Conservation (phyloP, 1,140 invertebrate genomes). For the Gonatopus flavifemur region DNA sequence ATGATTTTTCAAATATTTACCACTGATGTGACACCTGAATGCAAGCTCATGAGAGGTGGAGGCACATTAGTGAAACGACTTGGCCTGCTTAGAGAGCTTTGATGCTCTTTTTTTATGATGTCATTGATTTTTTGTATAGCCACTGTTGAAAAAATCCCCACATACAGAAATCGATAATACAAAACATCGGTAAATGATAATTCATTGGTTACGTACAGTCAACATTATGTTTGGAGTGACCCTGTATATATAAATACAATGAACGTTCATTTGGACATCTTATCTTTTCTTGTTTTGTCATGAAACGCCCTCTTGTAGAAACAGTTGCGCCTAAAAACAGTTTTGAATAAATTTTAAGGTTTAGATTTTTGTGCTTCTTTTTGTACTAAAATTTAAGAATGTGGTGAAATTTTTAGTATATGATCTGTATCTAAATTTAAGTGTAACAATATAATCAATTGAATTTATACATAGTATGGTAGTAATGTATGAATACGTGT, state of each 20-base stretch:
- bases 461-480: background rate
- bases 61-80: constrained; percentile 58
- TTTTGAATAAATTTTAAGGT: too few relatives aligned
- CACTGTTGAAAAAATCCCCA: constrained; percentile 56
- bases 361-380: too few relatives aligned
- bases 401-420: too few relatives aligned
- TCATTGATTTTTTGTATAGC: constrained; percentile 66
- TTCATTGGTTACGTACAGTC: constrained; percentile 63
- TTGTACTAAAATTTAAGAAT: too few relatives aligned
- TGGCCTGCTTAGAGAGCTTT: constrained; percentile 52
- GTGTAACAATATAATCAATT: too few relatives aligned
- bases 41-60: constrained; percentile 59
- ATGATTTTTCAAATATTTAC: constrained; percentile 29
- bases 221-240: constrained; percentile 62
- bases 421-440: too few relatives aligned
- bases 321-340: constrained; percentile 63
- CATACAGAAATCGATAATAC: background rate
- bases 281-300: constrained; percentile 62
- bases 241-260: constrained; percentile 66
- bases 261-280: constrained; percentile 62
- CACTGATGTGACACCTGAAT: constrained; percentile 51
- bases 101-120: constrained; percentile 60
- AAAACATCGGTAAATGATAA: constrained; percentile 10
- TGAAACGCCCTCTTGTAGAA: constrained; percentile 65
- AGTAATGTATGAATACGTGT: background rate